phyloP scores from a whole-genome alignment of 2,797 vertebrate species.

The Myotis daubentonii region DNA sequence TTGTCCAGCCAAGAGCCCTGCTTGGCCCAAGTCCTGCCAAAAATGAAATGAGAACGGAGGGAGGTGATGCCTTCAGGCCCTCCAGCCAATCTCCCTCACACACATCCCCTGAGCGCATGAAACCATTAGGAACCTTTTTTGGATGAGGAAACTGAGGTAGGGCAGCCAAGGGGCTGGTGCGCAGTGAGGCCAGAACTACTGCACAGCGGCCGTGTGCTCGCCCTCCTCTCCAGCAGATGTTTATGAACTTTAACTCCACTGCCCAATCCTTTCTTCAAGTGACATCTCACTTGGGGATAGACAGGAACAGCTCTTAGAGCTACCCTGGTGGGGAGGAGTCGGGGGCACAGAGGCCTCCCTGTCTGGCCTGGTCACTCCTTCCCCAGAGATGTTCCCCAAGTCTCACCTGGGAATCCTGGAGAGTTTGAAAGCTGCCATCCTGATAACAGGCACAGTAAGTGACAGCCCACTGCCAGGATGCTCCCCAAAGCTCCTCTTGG shows the following conservation, averaged over 20 bases:
- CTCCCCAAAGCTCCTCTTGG: not conserved
- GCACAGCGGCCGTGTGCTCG: rapidly evolving
- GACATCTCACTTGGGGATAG: not conserved
- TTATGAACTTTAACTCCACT: not conserved
- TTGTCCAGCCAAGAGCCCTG: not conserved
- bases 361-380: not conserved
- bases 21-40: not conserved
- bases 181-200: not conserved
- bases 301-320: not conserved
- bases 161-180: no score
- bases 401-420: not conserved
- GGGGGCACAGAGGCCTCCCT: not conserved
- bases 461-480: not conserved
- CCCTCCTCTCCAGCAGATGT: not conserved
- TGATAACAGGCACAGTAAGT: not conserved
- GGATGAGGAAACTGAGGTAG: not conserved
- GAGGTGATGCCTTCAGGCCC: not conserved
- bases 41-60: not conserved
- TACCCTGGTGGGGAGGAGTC: not conserved
- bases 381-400: not conserved
- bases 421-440: not conserved
- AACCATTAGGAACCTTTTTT: not conserved
- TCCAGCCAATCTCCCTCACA: not conserved
- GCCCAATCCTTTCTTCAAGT: not conserved
- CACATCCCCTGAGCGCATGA: not conserved